Evolutionary conservation across 2,888 invertebrate species (phyloP).

Genomic region (Aspidiotus destructor): DNA sequence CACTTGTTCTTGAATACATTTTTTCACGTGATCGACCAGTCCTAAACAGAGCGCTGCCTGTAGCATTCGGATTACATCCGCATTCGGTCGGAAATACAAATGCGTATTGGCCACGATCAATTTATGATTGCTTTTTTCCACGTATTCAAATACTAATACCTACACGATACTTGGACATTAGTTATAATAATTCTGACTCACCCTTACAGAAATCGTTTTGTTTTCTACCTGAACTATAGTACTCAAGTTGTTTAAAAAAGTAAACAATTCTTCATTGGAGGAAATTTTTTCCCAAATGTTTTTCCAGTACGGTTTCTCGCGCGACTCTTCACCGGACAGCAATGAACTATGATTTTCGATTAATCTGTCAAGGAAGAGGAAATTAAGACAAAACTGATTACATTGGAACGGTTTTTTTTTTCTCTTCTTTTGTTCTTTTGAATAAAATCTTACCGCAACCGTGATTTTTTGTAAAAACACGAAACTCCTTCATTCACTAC

Average conservation of each 20-base stretch:
- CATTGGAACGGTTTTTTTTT: too few species aligned
- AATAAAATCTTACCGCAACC: constrained; percentile 51
- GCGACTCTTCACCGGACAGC: constrained; percentile 31
- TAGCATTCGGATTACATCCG: constrained; percentile 77
- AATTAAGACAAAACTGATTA: too few species aligned
- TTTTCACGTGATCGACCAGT: constrained; percentile 51
- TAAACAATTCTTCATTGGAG: constrained; percentile 25
- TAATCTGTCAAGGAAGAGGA: neutral
- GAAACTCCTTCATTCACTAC: constrained; percentile 70
- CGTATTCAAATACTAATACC: constrained; percentile 50
- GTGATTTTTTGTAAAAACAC: constrained; percentile 59
- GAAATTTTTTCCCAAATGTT: constrained; percentile 29
- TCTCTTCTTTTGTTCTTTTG: neutral
- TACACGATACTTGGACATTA: constrained; percentile 37
- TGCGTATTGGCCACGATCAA: constrained; percentile 71
- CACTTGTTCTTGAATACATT: neutral
- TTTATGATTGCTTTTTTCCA: constrained; percentile 43
- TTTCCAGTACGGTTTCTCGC: neutral
- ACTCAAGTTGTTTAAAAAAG: constrained; percentile 25
- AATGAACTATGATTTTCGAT: neutral
- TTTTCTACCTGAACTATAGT: constrained; percentile 33
- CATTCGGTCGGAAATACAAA: constrained; percentile 84
- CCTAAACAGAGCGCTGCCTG: constrained; percentile 67
- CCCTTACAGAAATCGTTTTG: neutral
- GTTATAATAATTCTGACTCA: too few species aligned